A percentile compares a stretch with the other conserved stretches of the same genome.
Conservation (phyloP, 2,888 invertebrate species). For the Ichneumon xanthorius region DNA sequence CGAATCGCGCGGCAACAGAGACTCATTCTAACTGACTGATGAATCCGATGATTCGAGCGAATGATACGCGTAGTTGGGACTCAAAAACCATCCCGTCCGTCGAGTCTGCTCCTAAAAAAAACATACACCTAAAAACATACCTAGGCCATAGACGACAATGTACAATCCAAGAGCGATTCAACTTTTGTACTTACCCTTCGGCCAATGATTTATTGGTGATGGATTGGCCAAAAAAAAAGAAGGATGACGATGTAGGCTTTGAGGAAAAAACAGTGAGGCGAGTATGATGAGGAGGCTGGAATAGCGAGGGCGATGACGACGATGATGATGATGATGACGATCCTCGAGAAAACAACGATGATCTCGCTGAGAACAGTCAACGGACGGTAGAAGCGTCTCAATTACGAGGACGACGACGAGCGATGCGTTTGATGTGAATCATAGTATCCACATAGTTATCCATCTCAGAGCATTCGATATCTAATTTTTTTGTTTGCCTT, state of each 20-base stretch:
- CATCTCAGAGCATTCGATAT: not conserved
- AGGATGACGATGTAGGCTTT: slow-evolving; percentile 33
- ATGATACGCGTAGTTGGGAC: slow-evolving; percentile 49
- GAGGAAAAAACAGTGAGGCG: slow-evolving; percentile 30
- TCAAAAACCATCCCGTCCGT: slow-evolving; percentile 69
- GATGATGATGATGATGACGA: slow-evolving; percentile 66
- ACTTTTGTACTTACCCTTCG: slow-evolving; percentile 77
- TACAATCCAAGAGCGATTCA: slow-evolving; percentile 70
- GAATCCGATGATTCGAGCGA: slow-evolving; percentile 46
- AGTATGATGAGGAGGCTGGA: slow-evolving; percentile 31
- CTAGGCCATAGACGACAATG: slow-evolving; percentile 62
- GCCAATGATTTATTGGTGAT: slow-evolving; percentile 68
- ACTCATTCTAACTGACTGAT: slow-evolving; percentile 42
- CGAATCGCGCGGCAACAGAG: slow-evolving; percentile 41
- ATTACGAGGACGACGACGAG: slow-evolving; percentile 18
- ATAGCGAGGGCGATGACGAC: slow-evolving; percentile 55
- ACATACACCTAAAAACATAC: slow-evolving; percentile 45
- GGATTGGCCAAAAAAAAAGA: slow-evolving; percentile 51
- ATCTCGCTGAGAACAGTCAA: slow-evolving; percentile 31
- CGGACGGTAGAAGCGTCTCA: not conserved
- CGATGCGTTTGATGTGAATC: slow-evolving; percentile 3
- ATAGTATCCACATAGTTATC: not conserved
- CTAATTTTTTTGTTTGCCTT: not conserved
- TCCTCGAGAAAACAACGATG: slow-evolving; percentile 42
- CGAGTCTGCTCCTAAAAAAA: slow-evolving; percentile 65